Conservation (phyloP, 2,113 vertebrate genomes). For the Phyllostomus hastatus region DNA sequence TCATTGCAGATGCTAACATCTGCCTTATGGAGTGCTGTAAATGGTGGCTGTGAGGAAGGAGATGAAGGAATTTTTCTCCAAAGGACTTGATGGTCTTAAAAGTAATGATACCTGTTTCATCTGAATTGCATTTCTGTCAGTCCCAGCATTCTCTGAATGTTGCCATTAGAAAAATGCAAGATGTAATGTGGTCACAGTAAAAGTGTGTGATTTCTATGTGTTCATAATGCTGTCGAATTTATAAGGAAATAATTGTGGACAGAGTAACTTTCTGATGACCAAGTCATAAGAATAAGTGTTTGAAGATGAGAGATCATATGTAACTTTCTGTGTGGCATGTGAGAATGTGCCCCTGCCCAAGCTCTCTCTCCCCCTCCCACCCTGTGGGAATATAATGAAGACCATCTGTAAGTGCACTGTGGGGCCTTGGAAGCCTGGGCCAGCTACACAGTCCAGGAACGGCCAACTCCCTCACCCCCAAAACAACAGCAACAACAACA, state of each 20-base stretch:
- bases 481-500: no score
- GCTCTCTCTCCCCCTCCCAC: background rate
- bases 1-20: background rate
- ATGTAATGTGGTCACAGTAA: background rate
- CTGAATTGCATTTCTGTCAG: background rate
- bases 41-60: background rate
- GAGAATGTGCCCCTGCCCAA: background rate
- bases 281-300: background rate
- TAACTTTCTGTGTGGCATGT: background rate
- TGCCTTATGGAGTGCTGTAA: background rate
- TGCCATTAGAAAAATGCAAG: background rate
- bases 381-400: background rate
- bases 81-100: background rate
- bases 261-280: background rate
- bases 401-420: background rate
- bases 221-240: background rate
- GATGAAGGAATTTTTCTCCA: background rate
- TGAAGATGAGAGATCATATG: background rate
- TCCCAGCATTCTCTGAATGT: background rate
- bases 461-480: no score
- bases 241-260: background rate
- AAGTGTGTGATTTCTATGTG: background rate
- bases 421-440: background rate
- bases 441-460: background rate
- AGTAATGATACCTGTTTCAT: background rate